These are phyloP conservation scores for Columbina picui DNA, from an alignment of 2,113 vertebrate species.

Conservation along the genomic window DNA sequence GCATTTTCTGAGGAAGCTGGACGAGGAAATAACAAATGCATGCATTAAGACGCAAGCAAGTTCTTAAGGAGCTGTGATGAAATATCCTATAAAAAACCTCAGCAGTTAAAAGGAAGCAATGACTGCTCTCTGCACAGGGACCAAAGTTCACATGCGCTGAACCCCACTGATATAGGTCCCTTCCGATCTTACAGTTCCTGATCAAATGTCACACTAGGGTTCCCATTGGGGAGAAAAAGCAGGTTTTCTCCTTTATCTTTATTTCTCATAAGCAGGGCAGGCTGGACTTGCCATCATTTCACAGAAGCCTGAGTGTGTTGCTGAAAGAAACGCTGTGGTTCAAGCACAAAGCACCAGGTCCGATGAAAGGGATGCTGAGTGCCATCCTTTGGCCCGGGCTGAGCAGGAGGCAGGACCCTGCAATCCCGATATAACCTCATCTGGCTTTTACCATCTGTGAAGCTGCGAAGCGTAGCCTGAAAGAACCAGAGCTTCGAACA, in stretches of 20 bases:
- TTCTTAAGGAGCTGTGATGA: not conserved
- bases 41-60: not conserved
- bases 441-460: conserved; percentile 8
- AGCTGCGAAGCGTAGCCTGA: not conserved
- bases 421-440: not conserved
- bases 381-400: not conserved
- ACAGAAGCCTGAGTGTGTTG: not conserved
- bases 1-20: not conserved
- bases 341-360: not conserved
- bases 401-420: not conserved
- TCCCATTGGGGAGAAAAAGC: not conserved
- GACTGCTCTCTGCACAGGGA: not conserved
- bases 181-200: not conserved
- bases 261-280: not conserved
- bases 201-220: not conserved
- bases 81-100: not conserved
- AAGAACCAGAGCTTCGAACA: not conserved
- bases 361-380: not conserved
- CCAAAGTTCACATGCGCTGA: not conserved
- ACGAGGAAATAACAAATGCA: not conserved
- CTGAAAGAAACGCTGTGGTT: not conserved
- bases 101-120: not conserved
- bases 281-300: not conserved
- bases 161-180: fast-evolving
- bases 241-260: not conserved